Conservation (phyloP, 1,140 invertebrate species). For the Ladona fulva region DNA sequence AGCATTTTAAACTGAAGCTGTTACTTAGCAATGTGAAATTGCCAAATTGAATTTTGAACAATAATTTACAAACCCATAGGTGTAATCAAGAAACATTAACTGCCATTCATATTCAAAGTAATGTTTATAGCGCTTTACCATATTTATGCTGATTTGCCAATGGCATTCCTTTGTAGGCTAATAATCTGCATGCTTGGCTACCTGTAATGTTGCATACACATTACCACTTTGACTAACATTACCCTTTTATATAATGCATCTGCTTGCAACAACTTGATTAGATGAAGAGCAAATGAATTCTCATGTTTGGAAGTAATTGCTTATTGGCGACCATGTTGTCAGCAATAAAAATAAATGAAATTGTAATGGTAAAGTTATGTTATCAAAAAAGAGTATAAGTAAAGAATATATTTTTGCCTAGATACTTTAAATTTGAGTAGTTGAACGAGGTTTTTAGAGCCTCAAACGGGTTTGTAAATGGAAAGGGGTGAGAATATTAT, state of each 20-base stretch:
- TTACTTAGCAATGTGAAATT: too few relatives aligned
- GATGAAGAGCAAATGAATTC: background rate
- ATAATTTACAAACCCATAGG: too few relatives aligned
- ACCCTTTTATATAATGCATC: background rate
- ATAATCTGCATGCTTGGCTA: slow-evolving; percentile 5
- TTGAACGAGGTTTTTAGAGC: too few relatives aligned
- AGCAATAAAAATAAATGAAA: background rate
- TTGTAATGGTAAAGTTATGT: too few relatives aligned
- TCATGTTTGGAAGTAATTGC: background rate
- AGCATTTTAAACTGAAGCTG: too few relatives aligned
- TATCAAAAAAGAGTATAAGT: too few relatives aligned
- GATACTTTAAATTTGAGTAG: too few relatives aligned
- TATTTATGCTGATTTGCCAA: background rate
- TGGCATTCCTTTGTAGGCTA: background rate
- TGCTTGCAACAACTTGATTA: background rate
- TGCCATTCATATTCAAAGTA: background rate
- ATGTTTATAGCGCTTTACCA: background rate
- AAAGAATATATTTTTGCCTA: too few relatives aligned
- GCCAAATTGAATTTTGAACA: too few relatives aligned
- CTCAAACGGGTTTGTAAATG: too few relatives aligned
- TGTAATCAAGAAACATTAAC: too few relatives aligned
- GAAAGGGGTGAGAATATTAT: too few relatives aligned
- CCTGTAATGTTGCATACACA: background rate
- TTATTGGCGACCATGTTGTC: background rate
- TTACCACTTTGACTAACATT: background rate